These are phyloP conservation scores for Micoletzkya japonica DNA, from an alignment of 2,888 invertebrate genomes.

Conservation along the genomic window DNA sequence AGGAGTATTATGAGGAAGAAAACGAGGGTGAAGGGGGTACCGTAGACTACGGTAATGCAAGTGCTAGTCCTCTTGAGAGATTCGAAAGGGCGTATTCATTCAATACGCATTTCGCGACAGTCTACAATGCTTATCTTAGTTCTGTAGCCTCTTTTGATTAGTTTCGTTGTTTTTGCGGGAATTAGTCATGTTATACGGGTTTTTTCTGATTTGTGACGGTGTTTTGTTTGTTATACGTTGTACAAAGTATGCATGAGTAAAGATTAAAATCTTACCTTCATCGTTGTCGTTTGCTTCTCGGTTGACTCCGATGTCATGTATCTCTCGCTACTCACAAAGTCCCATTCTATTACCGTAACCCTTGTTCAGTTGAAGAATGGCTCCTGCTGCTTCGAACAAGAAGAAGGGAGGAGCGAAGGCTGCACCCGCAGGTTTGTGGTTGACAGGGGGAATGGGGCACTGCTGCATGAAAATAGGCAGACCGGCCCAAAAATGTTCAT, in stretches of 20 bases:
- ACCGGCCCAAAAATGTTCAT: too few relatives aligned
- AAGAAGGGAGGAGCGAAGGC: conserved; percentile 30
- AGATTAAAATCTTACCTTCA: not conserved
- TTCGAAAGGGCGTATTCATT: not conserved
- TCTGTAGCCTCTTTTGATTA: not conserved
- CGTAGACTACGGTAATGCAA: not conserved
- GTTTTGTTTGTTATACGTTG: not conserved
- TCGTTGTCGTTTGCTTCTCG: too few relatives aligned
- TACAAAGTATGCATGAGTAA: not conserved
- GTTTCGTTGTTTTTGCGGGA: not conserved
- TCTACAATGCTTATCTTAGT: conserved; percentile 15
- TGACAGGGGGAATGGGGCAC: too few relatives aligned
- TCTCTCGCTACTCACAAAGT: too few relatives aligned
- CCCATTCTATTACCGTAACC: not conserved
- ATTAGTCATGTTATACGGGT: not conserved
- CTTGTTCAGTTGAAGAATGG: conserved; percentile 1
- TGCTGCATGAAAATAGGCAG: too few relatives aligned
- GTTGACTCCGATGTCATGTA: too few relatives aligned
- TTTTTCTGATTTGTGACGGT: not conserved
- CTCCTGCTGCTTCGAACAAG: conserved; percentile 27
- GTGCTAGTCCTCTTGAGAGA: not conserved
- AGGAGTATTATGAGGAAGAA: conserved; percentile 1
- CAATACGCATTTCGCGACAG: conserved; percentile 13
- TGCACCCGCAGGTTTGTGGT: conserved; percentile 17
- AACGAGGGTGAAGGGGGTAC: conserved; percentile 7